Conservation (phyloP, 2,113 vertebrate species). For the Hemiprocne comata region DNA sequence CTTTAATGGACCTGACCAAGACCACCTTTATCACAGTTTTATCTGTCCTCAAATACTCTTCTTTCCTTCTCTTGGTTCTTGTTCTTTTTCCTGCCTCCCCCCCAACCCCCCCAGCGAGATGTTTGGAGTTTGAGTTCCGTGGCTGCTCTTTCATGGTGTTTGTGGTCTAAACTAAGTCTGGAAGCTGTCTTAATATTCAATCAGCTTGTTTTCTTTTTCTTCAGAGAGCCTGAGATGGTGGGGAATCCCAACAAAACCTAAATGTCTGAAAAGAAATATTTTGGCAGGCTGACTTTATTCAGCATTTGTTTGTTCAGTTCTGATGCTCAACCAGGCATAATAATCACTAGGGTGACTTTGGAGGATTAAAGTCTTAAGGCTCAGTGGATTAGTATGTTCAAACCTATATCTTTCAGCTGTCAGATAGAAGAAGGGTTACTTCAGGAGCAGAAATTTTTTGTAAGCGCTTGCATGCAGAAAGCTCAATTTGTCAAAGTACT, state of each 20-base stretch:
- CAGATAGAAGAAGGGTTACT: slow-evolving; percentile 33
- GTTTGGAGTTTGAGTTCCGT: not conserved
- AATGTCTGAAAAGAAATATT: slow-evolving; percentile 40
- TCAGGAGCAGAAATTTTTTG: not conserved
- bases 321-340: slow-evolving; percentile 54
- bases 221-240: not conserved
- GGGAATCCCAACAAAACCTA: not conserved
- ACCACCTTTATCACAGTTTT: not conserved
- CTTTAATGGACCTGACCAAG: not conserved
- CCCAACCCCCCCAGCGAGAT: accelerated
- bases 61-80: not conserved
- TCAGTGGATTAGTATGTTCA: slow-evolving; percentile 58
- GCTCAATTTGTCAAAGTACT: slow-evolving; percentile 47
- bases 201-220: not conserved
- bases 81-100: not conserved
- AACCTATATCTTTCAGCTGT: slow-evolving; percentile 62
- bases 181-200: not conserved
- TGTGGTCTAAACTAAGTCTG: not conserved
- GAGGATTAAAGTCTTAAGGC: slow-evolving; percentile 68
- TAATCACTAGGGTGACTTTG: slow-evolving; percentile 49
- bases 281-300: slow-evolving; percentile 25
- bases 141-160: not conserved
- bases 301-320: slow-evolving; percentile 46
- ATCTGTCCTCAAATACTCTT: not conserved
- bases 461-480: slow-evolving; percentile 23